Evolutionary conservation across 2,888 invertebrate genomes (phyloP).

Genomic region (Drosophila hamatofila): DNA sequence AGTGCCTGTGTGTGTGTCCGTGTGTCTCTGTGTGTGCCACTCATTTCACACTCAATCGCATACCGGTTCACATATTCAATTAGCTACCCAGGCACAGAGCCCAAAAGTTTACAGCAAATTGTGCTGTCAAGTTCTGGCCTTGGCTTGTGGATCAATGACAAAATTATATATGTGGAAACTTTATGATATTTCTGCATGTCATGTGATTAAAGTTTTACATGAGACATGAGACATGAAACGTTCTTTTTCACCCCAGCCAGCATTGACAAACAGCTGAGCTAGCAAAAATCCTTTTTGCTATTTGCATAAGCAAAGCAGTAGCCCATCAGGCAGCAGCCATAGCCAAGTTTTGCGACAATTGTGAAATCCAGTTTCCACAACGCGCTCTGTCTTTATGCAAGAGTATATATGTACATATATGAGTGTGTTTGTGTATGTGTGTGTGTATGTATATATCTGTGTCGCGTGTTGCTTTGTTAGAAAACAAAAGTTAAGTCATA

Average conservation of each 20-base stretch:
- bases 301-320: constrained; percentile 65
- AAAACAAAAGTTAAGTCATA: constrained; percentile 81
- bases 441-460: constrained; percentile 7
- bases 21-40: constrained; percentile 29
- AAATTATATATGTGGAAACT: constrained; percentile 56
- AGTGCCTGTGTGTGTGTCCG: constrained; percentile 12
- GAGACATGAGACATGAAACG: background rate
- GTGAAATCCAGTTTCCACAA: constrained; percentile 30
- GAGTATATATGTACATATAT: background rate
- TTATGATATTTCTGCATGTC: constrained; percentile 60
- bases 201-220: constrained; percentile 76
- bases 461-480: constrained; percentile 71
- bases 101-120: constrained; percentile 40
- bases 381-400: background rate
- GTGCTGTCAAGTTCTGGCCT: constrained; percentile 44
- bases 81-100: constrained; percentile 52
- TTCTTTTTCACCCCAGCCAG: background rate
- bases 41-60: constrained; percentile 79
- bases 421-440: background rate
- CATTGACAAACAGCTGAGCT: constrained; percentile 37
- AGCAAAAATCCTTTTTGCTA: constrained; percentile 49
- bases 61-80: constrained; percentile 72
- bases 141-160: constrained; percentile 69
- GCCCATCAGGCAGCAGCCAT: constrained; percentile 27
- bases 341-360: constrained; percentile 66